Evolutionary conservation across 2,888 invertebrate species (phyloP), one percentile per base, ranked within the genome.

Genomic region (Campoplex capitator): DNA sequence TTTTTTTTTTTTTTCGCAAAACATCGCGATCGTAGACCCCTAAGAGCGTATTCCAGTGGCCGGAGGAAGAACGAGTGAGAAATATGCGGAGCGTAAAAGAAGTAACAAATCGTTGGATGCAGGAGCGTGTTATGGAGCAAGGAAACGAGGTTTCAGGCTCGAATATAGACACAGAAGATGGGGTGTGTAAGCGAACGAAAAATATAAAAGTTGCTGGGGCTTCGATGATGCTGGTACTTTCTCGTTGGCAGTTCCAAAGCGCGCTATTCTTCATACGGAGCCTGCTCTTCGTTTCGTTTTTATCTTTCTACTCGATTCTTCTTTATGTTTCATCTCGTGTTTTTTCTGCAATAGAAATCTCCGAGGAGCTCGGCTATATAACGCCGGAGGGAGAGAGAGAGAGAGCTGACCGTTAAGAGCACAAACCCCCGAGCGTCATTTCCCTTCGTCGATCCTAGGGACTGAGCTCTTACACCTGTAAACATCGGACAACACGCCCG

Each of bases 361-460:
- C 68, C 23, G 35, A 51, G 54, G 74, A 83, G 62, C 32, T 6
- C 51, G 48, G 62, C 67, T 42, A 0, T 23, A 23, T 23, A 23
- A 77, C 62, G 51, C 70, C 38, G 56, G 65, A n/a, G n/a, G 23
- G 23, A 23, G 23, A 23, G 23, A 23, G 23, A 23, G 23, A 23
- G 23, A 23, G 38, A 76, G 79, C 65, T 82, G 82, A 87, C 79
- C 75, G 87, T 83, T 83, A 85, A 87, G 75, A 87, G 83, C 70
- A 23, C 23, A 87, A 79, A 87, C 76, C 79, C 75, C 79, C 58
- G 70, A 62, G 70, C 70, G 54, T 58, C 54, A 32, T 62, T 70
- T 71, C 68, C 68, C 32, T 48, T 32, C 8, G 48, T 32, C 18
- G 13, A 48, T 48, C 32, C 48, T 32, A 45, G 48, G 71, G 32